Percentiles rank a stretch among this genome's conserved stretches.
These are phyloP conservation scores for Prunella himalayana DNA, from an alignment of 2,113 vertebrate species.

Conservation along the genomic window DNA sequence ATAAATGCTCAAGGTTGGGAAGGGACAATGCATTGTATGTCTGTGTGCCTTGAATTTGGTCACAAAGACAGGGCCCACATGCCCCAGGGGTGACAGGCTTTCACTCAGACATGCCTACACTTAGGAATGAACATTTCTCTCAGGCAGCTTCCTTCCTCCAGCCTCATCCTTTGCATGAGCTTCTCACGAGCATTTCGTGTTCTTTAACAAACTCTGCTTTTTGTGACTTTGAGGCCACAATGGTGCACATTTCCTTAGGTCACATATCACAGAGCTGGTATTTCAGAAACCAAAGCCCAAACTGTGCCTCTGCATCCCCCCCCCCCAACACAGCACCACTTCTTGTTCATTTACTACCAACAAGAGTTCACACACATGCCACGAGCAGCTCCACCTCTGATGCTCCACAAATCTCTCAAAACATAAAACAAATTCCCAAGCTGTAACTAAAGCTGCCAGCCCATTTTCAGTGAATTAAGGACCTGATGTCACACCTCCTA, in stretches of 20 bases:
- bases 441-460: neutral
- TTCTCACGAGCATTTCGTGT: accelerated
- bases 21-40: neutral
- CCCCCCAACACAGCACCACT: neutral
- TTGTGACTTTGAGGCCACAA: neutral
- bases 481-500: neutral
- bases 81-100: neutral
- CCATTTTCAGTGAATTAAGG: neutral
- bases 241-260: neutral
- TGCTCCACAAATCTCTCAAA: neutral
- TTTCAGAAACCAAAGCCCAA: neutral
- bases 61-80: neutral
- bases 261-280: neutral
- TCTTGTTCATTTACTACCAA: neutral
- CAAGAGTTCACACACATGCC: neutral
- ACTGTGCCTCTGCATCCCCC: neutral
- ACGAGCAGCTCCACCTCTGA: neutral
- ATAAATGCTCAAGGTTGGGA: neutral
- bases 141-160: neutral
- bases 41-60: neutral
- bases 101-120: neutral
- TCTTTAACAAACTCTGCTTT: neutral
- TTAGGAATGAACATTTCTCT: neutral
- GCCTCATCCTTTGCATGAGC: neutral
- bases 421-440: neutral